Evolutionary conservation across 1,140 invertebrate species (phyloP).

Genomic region (Calosoma granatense): DNA sequence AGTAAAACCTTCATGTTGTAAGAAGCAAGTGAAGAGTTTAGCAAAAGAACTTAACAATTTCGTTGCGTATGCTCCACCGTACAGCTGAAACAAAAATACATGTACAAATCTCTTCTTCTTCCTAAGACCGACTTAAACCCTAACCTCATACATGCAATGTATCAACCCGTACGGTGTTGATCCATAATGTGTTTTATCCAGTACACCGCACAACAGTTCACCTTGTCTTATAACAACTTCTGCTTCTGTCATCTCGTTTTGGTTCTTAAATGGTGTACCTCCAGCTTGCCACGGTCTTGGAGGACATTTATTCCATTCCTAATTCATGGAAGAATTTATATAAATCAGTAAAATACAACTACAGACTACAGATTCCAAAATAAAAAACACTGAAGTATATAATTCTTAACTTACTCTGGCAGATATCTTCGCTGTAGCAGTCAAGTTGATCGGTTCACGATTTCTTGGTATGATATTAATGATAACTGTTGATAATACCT

Average conservation of each 20-base stretch:
- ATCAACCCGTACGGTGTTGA: constrained; percentile 88
- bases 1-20: constrained; percentile 88
- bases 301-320: constrained; percentile 50
- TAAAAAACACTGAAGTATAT: constrained; percentile 12
- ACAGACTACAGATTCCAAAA: not conserved
- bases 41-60: constrained; percentile 80
- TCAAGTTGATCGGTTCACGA: constrained; percentile 63
- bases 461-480: constrained; percentile 77
- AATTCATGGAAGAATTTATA: too few species aligned
- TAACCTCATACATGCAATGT: constrained; percentile 81
- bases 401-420: constrained; percentile 43
- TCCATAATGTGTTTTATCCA: constrained; percentile 96
- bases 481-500: constrained; percentile 80
- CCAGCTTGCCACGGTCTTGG: constrained; percentile 50
- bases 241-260: constrained; percentile 72
- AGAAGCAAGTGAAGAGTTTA: constrained; percentile 81
- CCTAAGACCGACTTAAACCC: not conserved
- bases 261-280: constrained; percentile 44
- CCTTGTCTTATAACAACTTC: constrained; percentile 85
- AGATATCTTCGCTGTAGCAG: constrained; percentile 74
- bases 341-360: constrained; percentile 3
- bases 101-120: not conserved
- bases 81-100: constrained; percentile 49
- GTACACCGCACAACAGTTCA: constrained; percentile 82
- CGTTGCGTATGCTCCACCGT: constrained; percentile 77